Evolutionary conservation across 2,797 vertebrate species (phyloP).

Genomic region (Alexandromys oeconomus): DNA sequence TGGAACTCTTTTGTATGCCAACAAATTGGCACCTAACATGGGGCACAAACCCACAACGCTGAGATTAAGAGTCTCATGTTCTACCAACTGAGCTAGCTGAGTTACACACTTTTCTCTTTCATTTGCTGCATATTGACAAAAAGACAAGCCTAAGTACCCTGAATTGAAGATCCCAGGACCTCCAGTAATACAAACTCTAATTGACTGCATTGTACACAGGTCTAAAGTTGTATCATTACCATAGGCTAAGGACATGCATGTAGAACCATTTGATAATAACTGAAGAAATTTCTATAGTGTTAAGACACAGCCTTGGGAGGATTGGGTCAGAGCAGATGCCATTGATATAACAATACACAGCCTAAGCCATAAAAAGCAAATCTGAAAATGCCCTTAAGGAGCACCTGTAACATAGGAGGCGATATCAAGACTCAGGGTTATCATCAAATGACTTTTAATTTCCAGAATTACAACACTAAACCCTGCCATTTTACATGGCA

Average conservation of each 20-base stretch:
- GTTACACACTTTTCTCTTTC: background rate
- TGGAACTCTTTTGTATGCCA: too few relatives aligned
- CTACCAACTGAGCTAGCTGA: too few relatives aligned
- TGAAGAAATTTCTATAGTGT: background rate
- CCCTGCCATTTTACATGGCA: conserved; percentile 16
- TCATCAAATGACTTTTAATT: conserved; percentile 22
- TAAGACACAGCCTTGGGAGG: background rate
- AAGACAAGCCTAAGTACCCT: background rate
- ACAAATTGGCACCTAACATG: too few relatives aligned
- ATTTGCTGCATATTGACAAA: conserved; percentile 2
- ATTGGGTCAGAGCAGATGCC: background rate
- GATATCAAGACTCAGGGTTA: background rate
- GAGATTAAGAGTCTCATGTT: too few relatives aligned
- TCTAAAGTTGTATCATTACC: background rate
- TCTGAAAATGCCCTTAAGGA: conserved; percentile 5
- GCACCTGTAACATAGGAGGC: background rate
- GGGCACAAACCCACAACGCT: too few relatives aligned
- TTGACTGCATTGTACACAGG: background rate
- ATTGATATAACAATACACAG: background rate
- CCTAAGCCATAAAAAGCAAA: conserved; percentile 15
- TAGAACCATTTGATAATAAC: background rate
- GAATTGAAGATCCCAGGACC: background rate
- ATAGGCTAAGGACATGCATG: background rate
- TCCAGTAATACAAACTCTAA: background rate
- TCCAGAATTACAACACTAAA: background rate